Evolutionary conservation across 2,113 vertebrate genomes (phyloP).

Genomic region (Sinosuthora webbiana): DNA sequence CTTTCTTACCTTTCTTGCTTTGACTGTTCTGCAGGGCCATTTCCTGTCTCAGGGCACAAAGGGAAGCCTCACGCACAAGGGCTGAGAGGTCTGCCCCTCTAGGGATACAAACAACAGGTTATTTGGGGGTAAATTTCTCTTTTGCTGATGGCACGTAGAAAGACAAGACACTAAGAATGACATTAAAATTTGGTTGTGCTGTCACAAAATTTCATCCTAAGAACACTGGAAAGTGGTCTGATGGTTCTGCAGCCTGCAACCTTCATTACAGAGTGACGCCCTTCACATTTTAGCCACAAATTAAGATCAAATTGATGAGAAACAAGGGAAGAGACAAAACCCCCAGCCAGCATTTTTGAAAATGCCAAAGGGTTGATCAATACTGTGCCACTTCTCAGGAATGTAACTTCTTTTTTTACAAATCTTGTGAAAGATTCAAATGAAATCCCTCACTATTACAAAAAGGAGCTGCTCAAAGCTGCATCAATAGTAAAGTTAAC

Average conservation of each 20-base stretch:
- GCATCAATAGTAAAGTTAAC: not conserved
- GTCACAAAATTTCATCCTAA: not conserved
- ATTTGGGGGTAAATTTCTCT: not conserved
- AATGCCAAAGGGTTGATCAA: not conserved
- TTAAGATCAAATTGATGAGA: not conserved
- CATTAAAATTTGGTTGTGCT: not conserved
- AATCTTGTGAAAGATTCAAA: not conserved
- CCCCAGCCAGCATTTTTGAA: not conserved
- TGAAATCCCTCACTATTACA: not conserved
- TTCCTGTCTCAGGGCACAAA: slow-evolving; percentile 83
- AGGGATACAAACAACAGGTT: not conserved
- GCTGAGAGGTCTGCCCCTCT: slow-evolving; percentile 94
- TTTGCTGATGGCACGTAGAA: not conserved
- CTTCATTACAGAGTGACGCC: fast-evolving
- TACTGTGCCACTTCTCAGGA: not conserved
- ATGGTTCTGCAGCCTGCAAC: not conserved
- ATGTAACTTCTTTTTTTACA: not conserved
- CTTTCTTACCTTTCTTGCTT: slow-evolving; percentile 59
- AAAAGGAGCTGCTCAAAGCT: not conserved
- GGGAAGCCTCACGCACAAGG: slow-evolving; percentile 89
- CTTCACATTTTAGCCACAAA: not conserved
- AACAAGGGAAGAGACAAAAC: not conserved
- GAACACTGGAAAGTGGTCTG: not conserved
- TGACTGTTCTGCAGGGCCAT: slow-evolving; percentile 48
- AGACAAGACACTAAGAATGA: not conserved